Evolutionary conservation across 2,888 invertebrate genomes (phyloP).

Genomic region (Dromius quadrimaculatus): DNA sequence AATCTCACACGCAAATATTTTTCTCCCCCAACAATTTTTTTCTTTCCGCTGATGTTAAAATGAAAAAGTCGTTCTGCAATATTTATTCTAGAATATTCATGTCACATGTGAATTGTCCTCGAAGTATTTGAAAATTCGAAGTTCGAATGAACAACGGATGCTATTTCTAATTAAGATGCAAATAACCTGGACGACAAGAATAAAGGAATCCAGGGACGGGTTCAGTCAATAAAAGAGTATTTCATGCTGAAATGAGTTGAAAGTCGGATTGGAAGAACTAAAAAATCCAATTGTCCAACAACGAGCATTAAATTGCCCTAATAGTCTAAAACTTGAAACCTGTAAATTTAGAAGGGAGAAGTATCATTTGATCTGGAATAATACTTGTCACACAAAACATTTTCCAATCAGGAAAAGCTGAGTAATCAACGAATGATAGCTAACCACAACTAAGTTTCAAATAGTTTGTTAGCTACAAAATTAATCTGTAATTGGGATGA

Average conservation of each 20-base stretch:
- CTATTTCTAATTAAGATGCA: constrained; percentile 36
- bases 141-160: not conserved
- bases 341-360: too few relatives aligned
- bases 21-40: constrained; percentile 15
- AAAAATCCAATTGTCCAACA: too few relatives aligned
- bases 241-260: too few relatives aligned
- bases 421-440: too few relatives aligned
- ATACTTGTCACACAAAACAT: too few relatives aligned
- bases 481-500: constrained; percentile 32
- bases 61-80: constrained; percentile 11
- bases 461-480: constrained; percentile 35
- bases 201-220: not conserved
- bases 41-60: constrained; percentile 11
- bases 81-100: constrained; percentile 32
- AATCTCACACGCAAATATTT: constrained; percentile 17
- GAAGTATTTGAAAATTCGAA: constrained; percentile 21
- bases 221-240: not conserved
- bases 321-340: too few relatives aligned
- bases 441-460: constrained; percentile 34
- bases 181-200: constrained; percentile 22
- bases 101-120: constrained; percentile 23
- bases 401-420: too few relatives aligned
- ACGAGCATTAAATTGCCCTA: too few relatives aligned
- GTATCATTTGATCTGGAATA: too few relatives aligned
- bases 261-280: too few relatives aligned